Conservation (phyloP, 2,888 invertebrate species). For the Cosmopolites sordidus region DNA sequence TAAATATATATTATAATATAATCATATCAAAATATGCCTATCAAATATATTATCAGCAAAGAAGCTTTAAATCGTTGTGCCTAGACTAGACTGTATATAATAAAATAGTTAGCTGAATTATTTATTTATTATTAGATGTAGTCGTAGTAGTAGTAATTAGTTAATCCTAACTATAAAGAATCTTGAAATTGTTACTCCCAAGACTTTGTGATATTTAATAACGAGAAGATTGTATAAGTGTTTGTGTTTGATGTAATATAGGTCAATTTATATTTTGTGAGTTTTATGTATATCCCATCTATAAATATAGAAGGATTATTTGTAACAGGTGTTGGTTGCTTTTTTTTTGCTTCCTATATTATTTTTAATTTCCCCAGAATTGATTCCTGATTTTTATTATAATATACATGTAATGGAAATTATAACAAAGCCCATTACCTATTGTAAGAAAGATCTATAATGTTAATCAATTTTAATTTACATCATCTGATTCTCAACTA, state of each 20-base stretch:
- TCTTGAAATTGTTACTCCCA: not conserved
- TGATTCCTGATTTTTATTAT: too few species aligned
- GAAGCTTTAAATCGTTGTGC: not conserved
- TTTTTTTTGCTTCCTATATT: not conserved
- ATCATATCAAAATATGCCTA: too few species aligned
- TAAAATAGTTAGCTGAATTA: not conserved
- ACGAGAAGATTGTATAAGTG: not conserved
- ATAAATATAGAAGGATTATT: not conserved
- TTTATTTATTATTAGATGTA: not conserved
- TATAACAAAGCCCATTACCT: too few species aligned
- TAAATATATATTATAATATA: too few species aligned
- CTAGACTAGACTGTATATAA: not conserved
- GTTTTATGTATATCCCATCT: not conserved
- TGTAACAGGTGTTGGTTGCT: not conserved
- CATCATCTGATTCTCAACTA: too few species aligned
- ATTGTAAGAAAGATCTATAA: too few species aligned
- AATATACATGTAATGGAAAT: too few species aligned
- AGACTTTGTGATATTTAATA: not conserved
- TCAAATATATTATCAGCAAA: not conserved
- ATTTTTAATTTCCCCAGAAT: too few species aligned
- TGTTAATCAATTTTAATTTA: too few species aligned
- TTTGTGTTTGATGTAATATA: not conserved
- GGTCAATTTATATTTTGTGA: not conserved
- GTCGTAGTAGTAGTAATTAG: not conserved
- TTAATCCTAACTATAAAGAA: too few species aligned